Conservation (phyloP, 2,113 vertebrate genomes). For the Melanostigma gelatinosum region DNA sequence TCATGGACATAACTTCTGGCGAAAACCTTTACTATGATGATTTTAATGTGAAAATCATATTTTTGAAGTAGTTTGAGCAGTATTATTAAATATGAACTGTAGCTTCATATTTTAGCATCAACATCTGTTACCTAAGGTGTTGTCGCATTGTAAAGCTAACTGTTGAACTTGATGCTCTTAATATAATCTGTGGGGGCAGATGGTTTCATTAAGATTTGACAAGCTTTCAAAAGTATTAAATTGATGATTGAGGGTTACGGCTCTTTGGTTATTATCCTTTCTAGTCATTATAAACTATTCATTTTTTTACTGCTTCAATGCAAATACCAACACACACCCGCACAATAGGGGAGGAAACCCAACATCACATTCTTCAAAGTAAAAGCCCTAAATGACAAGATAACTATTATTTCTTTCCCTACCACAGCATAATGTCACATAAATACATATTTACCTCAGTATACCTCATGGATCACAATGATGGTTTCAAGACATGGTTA, state of each 20-base stretch:
- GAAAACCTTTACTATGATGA: background rate
- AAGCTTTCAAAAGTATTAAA: slow-evolving; percentile 40
- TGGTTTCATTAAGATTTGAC: slow-evolving; percentile 69
- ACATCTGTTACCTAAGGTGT: background rate
- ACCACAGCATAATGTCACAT: background rate
- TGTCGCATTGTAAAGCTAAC: background rate
- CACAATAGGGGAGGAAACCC: background rate
- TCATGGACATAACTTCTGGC: background rate
- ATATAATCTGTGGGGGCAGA: slow-evolving; percentile 54
- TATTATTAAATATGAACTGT: background rate
- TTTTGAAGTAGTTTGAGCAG: background rate
- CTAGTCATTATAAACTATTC: slow-evolving; percentile 31
- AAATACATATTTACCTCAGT: background rate
- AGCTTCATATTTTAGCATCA: background rate
- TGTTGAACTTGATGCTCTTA: slow-evolving; percentile 26
- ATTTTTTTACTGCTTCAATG: slow-evolving; percentile 31
- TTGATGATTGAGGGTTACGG: slow-evolving; percentile 52
- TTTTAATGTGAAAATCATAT: background rate
- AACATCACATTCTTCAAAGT: background rate
- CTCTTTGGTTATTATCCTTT: slow-evolving; percentile 62
- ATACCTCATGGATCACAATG: background rate
- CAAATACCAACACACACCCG: slow-evolving; percentile 26
- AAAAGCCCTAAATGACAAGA: slow-evolving; percentile 8
- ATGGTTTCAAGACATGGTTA: background rate
- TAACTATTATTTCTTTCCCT: too few species aligned